phyloP scores from a whole-genome alignment of 2,888 invertebrate genomes.

The Eugnorisma glareosa region DNA sequence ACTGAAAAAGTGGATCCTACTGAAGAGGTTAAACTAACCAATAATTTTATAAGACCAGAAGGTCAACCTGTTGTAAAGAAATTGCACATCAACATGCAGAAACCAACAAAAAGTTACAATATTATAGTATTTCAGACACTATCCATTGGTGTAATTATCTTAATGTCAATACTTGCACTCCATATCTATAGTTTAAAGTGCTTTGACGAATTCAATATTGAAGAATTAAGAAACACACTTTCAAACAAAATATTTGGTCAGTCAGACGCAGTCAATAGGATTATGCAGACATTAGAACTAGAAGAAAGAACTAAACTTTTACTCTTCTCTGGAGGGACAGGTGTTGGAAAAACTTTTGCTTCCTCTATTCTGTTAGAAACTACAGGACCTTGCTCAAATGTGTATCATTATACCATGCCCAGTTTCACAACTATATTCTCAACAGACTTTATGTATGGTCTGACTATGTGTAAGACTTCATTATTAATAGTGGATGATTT shows the following conservation, averaged over 20 bases:
- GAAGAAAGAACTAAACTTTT: slow-evolving; percentile 78
- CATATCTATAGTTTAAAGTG: slow-evolving; percentile 76
- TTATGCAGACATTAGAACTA: slow-evolving; percentile 75
- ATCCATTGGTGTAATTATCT: slow-evolving; percentile 58
- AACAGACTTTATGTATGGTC: slow-evolving; percentile 79
- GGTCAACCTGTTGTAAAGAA: slow-evolving; percentile 68
- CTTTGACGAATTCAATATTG: slow-evolving; percentile 72
- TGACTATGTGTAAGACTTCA: slow-evolving; percentile 80
- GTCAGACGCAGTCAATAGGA: slow-evolving; percentile 71
- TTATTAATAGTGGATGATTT: slow-evolving; percentile 84
- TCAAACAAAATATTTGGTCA: slow-evolving; percentile 81
- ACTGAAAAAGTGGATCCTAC: slow-evolving; percentile 11
- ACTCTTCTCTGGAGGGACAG: slow-evolving; percentile 85
- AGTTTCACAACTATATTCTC: slow-evolving; percentile 79
- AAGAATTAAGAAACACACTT: slow-evolving; percentile 70
- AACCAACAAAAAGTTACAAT: slow-evolving; percentile 51
- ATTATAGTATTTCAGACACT: slow-evolving; percentile 59
- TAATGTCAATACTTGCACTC: slow-evolving; percentile 73
- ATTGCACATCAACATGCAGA: slow-evolving; percentile 72
- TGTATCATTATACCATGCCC: slow-evolving; percentile 86
- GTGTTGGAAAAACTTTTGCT: slow-evolving; percentile 86
- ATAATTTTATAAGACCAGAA: slow-evolving; percentile 4
- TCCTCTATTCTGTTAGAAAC: slow-evolving; percentile 79
- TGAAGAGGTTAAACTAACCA: slow-evolving; percentile 4
- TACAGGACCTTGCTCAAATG: slow-evolving; percentile 78